These are phyloP conservation scores for Erinaceus europaeus DNA, from an alignment of 2,113 vertebrate genomes.

Conservation along the genomic window DNA sequence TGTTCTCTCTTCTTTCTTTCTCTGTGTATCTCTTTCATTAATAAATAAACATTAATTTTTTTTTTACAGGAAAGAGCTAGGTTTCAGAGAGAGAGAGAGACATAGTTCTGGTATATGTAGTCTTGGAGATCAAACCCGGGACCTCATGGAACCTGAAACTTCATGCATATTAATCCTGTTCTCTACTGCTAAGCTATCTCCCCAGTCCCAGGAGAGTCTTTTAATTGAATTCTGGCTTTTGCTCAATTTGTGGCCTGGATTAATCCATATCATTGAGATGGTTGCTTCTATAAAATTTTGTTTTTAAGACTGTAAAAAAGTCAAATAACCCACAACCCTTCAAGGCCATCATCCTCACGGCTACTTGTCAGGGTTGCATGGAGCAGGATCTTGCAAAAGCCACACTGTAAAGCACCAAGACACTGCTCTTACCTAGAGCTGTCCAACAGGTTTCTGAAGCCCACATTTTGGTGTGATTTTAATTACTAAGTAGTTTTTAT, in stretches of 20 bases:
- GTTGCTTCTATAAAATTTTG: not conserved
- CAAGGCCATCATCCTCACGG: not conserved
- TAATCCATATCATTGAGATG: not conserved
- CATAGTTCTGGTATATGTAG: too few species aligned
- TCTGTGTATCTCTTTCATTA: too few species aligned
- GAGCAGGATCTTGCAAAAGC: too few species aligned
- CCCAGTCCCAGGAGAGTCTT: too few species aligned
- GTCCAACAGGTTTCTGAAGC: not conserved
- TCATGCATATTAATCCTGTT: too few species aligned
- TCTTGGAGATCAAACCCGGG: too few species aligned
- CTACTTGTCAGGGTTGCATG: not conserved
- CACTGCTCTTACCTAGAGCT: not conserved
- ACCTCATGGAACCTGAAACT: too few species aligned
- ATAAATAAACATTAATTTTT: too few species aligned
- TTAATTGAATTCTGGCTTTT: not conserved
- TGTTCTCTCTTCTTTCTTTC: too few species aligned
- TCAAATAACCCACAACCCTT: not conserved
- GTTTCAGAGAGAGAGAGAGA: too few species aligned
- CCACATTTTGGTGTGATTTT: not conserved
- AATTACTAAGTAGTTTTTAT: not conserved
- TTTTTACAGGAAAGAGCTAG: too few species aligned
- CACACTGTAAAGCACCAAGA: not conserved
- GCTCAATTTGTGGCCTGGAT: not conserved
- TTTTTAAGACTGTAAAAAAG: conserved; percentile 28
- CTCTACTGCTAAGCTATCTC: too few species aligned